Conservation (phyloP, 2,797 vertebrate genomes). For the Zenarchopterus dispar region DNA sequence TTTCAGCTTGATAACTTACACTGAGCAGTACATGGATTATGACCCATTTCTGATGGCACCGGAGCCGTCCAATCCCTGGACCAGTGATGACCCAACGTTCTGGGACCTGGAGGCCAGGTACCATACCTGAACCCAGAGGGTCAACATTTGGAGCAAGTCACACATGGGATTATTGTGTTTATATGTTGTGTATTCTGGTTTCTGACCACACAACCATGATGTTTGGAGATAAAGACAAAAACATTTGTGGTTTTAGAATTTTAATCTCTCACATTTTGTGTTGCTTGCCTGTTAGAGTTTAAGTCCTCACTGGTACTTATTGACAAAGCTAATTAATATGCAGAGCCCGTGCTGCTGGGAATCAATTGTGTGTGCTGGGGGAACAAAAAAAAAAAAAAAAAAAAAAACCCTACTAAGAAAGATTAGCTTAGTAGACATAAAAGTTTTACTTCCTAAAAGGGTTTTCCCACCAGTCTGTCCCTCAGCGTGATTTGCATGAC, state of each 20-base stretch:
- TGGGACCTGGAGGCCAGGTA: slow-evolving; percentile 97
- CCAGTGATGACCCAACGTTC: slow-evolving; percentile 88
- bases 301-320: too few relatives aligned
- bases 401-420: too few relatives aligned
- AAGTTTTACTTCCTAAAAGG: too few relatives aligned
- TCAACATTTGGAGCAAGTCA: background rate
- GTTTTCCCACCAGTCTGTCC: too few relatives aligned
- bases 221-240: background rate
- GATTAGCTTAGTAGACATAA: too few relatives aligned
- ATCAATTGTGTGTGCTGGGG: too few relatives aligned
- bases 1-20: slow-evolving; percentile 92
- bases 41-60: slow-evolving; percentile 90
- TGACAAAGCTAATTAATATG: too few relatives aligned
- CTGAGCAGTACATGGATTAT: slow-evolving; percentile 95
- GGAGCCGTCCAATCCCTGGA: slow-evolving; percentile 97
- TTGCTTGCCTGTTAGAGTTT: too few relatives aligned
- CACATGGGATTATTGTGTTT: background rate
- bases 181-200: background rate
- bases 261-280: too few relatives aligned
- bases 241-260: background rate
- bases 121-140: background rate
- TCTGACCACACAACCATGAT: background rate
- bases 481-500: too few relatives aligned
- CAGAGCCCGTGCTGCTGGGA: too few relatives aligned
- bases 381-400: too few relatives aligned